Percentiles rank a stretch among this genome's conserved stretches.
These are phyloP conservation scores for Eristalis intricaria DNA, from an alignment of 2,888 invertebrate species.

Conservation along the genomic window DNA sequence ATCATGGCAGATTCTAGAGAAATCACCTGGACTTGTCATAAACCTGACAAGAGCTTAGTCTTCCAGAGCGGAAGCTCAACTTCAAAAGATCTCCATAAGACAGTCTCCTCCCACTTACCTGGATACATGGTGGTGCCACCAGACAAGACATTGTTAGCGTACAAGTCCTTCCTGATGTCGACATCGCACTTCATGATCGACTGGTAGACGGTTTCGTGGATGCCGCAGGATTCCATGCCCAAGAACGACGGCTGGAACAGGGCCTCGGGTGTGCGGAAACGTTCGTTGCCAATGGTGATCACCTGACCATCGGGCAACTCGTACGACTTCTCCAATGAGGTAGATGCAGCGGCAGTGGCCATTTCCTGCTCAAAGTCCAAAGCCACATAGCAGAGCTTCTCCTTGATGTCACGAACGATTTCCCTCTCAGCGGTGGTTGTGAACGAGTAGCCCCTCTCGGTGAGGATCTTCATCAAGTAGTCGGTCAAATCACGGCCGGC, in stretches of 20 bases:
- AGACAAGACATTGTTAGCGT: constrained; percentile 95
- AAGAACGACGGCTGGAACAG: constrained; percentile 97
- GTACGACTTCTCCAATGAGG: constrained; percentile 96
- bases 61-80: too few species aligned
- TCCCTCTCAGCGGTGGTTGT: constrained; percentile 96
- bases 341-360: constrained; percentile 95
- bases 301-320: constrained; percentile 96
- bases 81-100: too few species aligned
- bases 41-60: too few species aligned
- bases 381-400: constrained; percentile 95
- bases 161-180: constrained; percentile 96
- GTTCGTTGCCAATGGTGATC: constrained; percentile 95
- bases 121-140: constrained; percentile 95
- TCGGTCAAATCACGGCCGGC: constrained; percentile 96
- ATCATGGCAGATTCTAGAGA: too few species aligned
- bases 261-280: constrained; percentile 97
- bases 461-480: constrained; percentile 96
- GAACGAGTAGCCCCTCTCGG: constrained; percentile 95
- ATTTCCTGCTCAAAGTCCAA: constrained; percentile 97
- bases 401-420: constrained; percentile 97
- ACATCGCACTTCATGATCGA: constrained; percentile 99
- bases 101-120: too few species aligned
- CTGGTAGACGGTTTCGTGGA: constrained; percentile 97
- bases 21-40: too few species aligned
- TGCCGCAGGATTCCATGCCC: constrained; percentile 91